Evolutionary conservation across 2,797 vertebrate species (phyloP), one percentile per base, ranked within the genome.

Genomic region (Cynodonichthys magdalenae): DNA sequence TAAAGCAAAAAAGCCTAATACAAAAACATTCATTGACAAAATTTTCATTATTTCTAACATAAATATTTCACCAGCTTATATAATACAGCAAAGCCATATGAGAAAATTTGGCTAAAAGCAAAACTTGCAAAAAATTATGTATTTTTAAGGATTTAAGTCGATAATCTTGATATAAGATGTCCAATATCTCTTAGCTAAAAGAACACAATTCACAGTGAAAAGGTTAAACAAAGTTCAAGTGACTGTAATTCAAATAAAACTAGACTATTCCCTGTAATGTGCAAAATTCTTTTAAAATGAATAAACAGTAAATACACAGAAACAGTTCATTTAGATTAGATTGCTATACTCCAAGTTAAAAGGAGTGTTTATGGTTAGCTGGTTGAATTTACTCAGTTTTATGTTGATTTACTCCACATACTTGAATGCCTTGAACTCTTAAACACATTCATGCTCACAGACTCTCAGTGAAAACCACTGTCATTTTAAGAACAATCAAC

Each of bases 151-250:
- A 52, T 52, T 42, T 17, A 41, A 6, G 15, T 64, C 50, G 70
- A 49, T 17, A 62, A 27, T 3, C 46, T 42, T 34, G 34, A 24
- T 62, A 46, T 75, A 42, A 60, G 48, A 60, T 53, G 80, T 79
- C 75, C 66, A 74, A 74, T 45, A 80, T 50, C 47, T 50, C 50
- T 77, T 71, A 70, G 4, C 28, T 24, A 36, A 46, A 81, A 53
- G 9, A 73, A 75, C 67, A 46, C n/a, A 18, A 81, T 69, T 80
- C 53, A 87, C 87, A 86, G 83, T 87, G 78, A 77, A 39, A 52
- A 82, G 74, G 3, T 6, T 75, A 70, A 59, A 83, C 75, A 41
- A 78, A 52, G 15, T 83, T 86, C 81, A 85, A 86, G 53, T 55
- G 10, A 69, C 4, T 54, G 34, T 54, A 73, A 69, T 55, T 68